These are phyloP conservation scores for Malurus leucopterus DNA, from an alignment of 2,797 vertebrate genomes.

Conservation along the genomic window DNA sequence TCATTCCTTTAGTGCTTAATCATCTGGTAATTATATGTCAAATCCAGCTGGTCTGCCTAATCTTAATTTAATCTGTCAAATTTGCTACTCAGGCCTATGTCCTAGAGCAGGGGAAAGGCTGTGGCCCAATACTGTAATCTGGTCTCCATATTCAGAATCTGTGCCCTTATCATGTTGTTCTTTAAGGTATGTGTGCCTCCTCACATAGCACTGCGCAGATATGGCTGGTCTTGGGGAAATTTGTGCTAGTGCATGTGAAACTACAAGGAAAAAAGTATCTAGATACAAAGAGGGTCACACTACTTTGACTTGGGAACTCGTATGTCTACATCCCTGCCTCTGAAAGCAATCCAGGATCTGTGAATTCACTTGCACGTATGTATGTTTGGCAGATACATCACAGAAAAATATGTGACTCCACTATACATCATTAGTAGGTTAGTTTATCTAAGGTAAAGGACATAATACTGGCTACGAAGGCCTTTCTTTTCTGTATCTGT, in stretches of 20 bases:
- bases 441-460: slow-evolving; percentile 34
- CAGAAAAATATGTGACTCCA: background rate
- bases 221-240: background rate
- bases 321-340: background rate
- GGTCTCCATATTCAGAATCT: background rate
- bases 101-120: background rate
- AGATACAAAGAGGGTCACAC: background rate
- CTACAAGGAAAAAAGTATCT: background rate
- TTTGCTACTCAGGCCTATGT: background rate
- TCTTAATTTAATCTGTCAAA: background rate
- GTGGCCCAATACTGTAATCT: background rate
- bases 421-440: background rate
- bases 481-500: background rate
- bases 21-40: background rate
- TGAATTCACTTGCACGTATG: background rate
- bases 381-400: slow-evolving; percentile 8
- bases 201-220: background rate
- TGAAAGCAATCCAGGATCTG: slow-evolving; percentile 10
- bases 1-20: background rate
- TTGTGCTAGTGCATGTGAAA: background rate
- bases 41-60: background rate
- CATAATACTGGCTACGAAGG: background rate
- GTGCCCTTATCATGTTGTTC: background rate
- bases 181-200: background rate
- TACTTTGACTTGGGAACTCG: background rate